phyloP scores from a whole-genome alignment of 2,113 vertebrate genomes.

The Mugil cephalus region DNA sequence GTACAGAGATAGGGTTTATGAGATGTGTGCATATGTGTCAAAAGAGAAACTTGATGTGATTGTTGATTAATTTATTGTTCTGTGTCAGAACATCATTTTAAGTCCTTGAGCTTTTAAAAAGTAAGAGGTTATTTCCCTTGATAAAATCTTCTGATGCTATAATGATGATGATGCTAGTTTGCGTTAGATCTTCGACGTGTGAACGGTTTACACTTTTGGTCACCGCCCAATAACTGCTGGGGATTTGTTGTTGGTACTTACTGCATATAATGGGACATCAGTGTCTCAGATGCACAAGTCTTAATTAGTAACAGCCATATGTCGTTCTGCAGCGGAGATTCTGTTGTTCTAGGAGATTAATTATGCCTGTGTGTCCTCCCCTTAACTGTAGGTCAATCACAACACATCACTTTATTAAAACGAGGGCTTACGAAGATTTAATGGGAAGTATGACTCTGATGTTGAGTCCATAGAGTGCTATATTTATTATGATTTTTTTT shows the following conservation, averaged over 20 bases:
- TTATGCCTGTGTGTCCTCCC: constrained; percentile 24
- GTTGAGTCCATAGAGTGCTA: constrained; percentile 22
- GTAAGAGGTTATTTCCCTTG: constrained; percentile 64
- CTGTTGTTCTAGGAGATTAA: constrained; percentile 61
- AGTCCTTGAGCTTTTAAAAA: constrained; percentile 81
- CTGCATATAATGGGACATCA: constrained; percentile 54
- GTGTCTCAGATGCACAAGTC: constrained; percentile 69
- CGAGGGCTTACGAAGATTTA: constrained; percentile 26
- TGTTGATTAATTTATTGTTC: constrained; percentile 83
- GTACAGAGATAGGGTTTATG: constrained; percentile 45
- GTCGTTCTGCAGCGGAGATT: constrained; percentile 52
- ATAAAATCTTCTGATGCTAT: constrained; percentile 67
- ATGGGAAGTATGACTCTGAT: constrained; percentile 18
- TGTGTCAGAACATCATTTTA: constrained; percentile 86
- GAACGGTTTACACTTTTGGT: constrained; percentile 39
- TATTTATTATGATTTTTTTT: constrained; percentile 28
- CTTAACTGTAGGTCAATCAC: constrained; percentile 35
- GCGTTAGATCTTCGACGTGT: constrained; percentile 29
- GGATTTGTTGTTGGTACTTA: constrained; percentile 62
- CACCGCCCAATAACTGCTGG: constrained; percentile 26
- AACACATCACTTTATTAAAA: constrained; percentile 26
- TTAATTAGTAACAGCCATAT: constrained; percentile 71
- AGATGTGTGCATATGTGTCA: constrained; percentile 60
- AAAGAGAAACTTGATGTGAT: constrained; percentile 73
- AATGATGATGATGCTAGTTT: constrained; percentile 51